These are phyloP conservation scores for Avahi laniger DNA, from an alignment of 2,797 vertebrate species.

Conservation along the genomic window DNA sequence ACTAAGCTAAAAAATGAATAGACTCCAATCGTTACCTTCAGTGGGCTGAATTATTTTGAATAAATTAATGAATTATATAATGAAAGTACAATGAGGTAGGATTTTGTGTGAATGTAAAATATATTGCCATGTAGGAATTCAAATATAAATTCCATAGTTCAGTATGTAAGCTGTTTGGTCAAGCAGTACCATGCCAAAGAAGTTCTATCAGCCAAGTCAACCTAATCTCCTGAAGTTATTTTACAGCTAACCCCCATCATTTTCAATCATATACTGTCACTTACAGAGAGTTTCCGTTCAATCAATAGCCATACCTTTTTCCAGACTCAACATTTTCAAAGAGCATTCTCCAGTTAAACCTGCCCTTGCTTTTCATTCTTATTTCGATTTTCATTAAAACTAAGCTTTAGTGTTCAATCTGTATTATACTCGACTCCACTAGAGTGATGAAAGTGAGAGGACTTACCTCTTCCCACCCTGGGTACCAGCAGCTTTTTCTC, in stretches of 20 bases:
- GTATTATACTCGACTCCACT: not conserved
- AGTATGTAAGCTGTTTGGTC: not conserved
- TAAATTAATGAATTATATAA: not conserved
- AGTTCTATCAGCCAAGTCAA: not conserved
- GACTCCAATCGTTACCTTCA: not conserved
- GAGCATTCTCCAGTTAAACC: not conserved
- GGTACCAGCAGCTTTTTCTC: not conserved
- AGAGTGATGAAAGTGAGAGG: not conserved
- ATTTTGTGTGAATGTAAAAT: not conserved
- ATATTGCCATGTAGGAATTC: not conserved
- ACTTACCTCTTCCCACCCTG: accelerated
- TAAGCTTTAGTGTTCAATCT: not conserved
- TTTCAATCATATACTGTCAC: not conserved
- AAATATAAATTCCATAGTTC: not conserved
- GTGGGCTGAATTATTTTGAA: not conserved
- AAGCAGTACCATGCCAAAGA: not conserved
- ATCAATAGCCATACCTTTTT: not conserved
- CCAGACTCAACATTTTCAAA: not conserved
- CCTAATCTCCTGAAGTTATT: not conserved
- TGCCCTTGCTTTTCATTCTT: not conserved
- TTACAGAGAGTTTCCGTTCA: not conserved
- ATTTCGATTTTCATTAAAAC: not conserved
- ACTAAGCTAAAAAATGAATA: not conserved
- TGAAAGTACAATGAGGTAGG: not conserved
- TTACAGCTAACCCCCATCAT: not conserved